Evolutionary conservation across 2,113 vertebrate genomes (phyloP), one percentile per base, ranked within the genome.

Genomic region (Pterophyllum scalare): DNA sequence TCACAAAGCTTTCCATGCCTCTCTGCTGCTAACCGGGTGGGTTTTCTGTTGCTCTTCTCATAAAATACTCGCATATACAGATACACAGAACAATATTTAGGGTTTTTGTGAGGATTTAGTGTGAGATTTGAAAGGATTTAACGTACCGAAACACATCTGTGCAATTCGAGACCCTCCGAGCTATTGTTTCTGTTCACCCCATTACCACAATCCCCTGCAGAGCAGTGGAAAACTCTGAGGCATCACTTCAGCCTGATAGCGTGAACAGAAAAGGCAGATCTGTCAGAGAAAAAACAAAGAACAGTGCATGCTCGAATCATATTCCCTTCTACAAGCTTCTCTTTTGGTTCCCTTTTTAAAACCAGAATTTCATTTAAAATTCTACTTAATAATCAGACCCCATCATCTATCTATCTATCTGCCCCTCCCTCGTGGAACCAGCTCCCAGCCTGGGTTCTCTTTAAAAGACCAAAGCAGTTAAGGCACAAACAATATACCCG

Each of bases 171-270:
- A 38, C 59, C 64, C 67, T 54, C 67, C 5, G 10, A 77, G 84
- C 74, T 60, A 35, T 77, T 59, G 59, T 80, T 75, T 85, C 57
- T 61, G 24, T 26, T 72, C 57, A 74, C 20, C n/a, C 80, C 60
- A 58, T 87, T 87, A 87, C 81, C 81, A 80, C 60, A 87, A 87
- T 35, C 61, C 81, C 46, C 85, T 38, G 54, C 85, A 76, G 81
- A 87, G 85, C 75, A 6, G 49, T 20, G 75, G 58, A 75, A 0
- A 35, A 62, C 84, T 72, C 56, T 2, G n/a, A 33, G 20, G 56
- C 35, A 56, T 81, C 13, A 33, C 35, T 82, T 52, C 57, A 78
- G 64, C 62, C 38, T 35, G n/a, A 67, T 67, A 67, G 7, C 52
- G 12, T 3, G 17, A 46, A 40, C 33, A 61, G 60, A 22, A 22